These are phyloP conservation scores for Chloromyia formosa DNA, from an alignment of 2,888 invertebrate species.

Conservation along the genomic window DNA sequence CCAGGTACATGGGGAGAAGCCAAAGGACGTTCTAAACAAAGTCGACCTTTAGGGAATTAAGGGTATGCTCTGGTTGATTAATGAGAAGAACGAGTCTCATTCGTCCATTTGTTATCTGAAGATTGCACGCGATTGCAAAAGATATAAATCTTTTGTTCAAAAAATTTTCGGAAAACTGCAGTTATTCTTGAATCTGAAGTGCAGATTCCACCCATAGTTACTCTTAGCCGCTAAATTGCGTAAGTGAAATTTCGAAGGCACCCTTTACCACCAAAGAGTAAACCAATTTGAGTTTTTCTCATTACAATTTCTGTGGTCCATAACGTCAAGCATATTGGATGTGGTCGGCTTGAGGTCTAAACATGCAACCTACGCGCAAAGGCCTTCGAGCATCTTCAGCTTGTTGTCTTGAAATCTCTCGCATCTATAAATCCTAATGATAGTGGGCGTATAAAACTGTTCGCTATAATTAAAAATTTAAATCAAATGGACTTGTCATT, in stretches of 20 bases:
- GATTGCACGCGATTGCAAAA: no score
- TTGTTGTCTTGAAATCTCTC: conserved; percentile 46
- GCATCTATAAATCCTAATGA: conserved; percentile 54
- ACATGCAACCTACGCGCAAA: conserved; percentile 43
- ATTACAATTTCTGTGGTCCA: neutral
- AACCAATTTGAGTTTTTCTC: neutral
- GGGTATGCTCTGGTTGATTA: neutral
- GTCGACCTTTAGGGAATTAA: neutral
- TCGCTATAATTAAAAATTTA: conserved; percentile 55
- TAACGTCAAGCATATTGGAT: neutral
- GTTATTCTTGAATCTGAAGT: no score
- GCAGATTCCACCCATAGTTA: neutral
- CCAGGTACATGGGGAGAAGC: neutral
- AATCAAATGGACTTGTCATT: conserved; percentile 56
- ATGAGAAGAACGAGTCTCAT: no score
- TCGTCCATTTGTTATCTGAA: no score
- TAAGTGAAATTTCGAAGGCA: neutral
- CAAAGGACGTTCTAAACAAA: neutral
- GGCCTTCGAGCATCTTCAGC: conserved; percentile 32
- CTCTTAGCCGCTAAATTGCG: neutral
- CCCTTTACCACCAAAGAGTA: no score
- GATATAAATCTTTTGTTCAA: no score
- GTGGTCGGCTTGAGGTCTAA: conserved; percentile 15
- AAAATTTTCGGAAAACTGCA: no score
- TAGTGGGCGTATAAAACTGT: conserved; percentile 55